Evolutionary conservation across 2,797 vertebrate species (phyloP).

Genomic region (Leptoclinus maculatus): DNA sequence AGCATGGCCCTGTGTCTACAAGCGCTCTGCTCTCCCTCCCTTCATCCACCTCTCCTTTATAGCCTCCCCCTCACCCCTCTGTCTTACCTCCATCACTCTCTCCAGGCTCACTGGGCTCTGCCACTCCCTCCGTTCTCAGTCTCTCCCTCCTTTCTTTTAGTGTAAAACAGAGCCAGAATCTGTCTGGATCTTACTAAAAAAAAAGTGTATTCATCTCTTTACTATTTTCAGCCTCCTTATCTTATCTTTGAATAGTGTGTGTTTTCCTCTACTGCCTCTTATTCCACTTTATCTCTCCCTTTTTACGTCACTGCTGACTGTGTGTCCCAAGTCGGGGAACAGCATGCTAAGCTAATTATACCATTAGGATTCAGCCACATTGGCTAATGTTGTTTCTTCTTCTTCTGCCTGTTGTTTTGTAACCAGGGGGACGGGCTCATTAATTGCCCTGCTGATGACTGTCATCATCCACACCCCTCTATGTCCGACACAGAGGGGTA

Average conservation of each 20-base stretch:
- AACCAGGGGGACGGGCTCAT: conserved; percentile 54
- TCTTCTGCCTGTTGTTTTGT: conserved; percentile 56
- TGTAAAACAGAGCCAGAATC: conserved; percentile 25
- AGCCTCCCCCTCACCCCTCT: conserved; percentile 44
- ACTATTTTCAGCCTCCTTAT: conserved; percentile 33
- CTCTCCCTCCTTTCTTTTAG: conserved; percentile 9
- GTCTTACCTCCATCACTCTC: conserved; percentile 63
- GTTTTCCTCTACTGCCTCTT: conserved; percentile 9
- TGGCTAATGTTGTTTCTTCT: conserved; percentile 62
- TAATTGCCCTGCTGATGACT: conserved; percentile 74
- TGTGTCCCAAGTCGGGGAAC: conserved; percentile 37
- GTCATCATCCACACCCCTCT: conserved; percentile 65
- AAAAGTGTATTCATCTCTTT: conserved; percentile 23
- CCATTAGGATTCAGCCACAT: conserved; percentile 48
- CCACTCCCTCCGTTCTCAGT: conserved; percentile 31
- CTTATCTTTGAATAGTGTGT: conserved; percentile 24
- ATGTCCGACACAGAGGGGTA: conserved; percentile 52
- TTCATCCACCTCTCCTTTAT: conserved; percentile 57
- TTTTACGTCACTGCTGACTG: conserved; percentile 29
- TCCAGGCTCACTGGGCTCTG: conserved; percentile 40
- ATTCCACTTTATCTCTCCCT: conserved; percentile 1
- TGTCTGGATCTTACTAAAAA: not conserved
- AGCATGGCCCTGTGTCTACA: conserved; percentile 72
- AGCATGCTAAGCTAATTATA: conserved; percentile 62
- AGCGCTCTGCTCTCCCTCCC: conserved; percentile 58